Conservation (phyloP, 2,888 invertebrate genomes). For the Hemicrepidius hirtus region DNA sequence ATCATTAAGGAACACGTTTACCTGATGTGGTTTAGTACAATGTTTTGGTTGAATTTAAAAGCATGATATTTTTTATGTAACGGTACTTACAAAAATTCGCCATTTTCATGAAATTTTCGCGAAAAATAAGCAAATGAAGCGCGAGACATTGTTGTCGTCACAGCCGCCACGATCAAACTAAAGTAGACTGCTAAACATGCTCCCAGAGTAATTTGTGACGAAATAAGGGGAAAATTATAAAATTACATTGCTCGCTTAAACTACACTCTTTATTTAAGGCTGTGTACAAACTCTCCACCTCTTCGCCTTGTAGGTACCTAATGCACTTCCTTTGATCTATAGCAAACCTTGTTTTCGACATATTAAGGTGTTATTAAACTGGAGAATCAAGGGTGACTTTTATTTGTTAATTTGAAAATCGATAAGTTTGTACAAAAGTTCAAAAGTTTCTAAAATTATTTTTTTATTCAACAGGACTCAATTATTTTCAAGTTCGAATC, state of each 20-base stretch:
- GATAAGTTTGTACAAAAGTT: too few relatives aligned
- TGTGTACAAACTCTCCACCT: constrained; percentile 61
- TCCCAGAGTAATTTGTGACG: constrained; percentile 73
- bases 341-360: too few relatives aligned
- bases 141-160: constrained; percentile 66
- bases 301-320: not conserved
- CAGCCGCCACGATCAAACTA: constrained; percentile 70
- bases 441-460: too few relatives aligned
- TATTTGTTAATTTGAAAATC: too few relatives aligned
- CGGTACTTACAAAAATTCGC: constrained; percentile 37
- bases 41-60: too few relatives aligned
- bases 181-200: constrained; percentile 71
- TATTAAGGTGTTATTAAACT: too few relatives aligned
- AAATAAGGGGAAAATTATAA: constrained; percentile 74
- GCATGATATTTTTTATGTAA: too few relatives aligned
- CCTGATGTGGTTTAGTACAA: too few relatives aligned
- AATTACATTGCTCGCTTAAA: constrained; percentile 73
- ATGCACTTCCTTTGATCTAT: not conserved
- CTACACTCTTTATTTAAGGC: constrained; percentile 70
- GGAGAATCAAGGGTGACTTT: too few relatives aligned
- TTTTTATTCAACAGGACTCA: too few relatives aligned
- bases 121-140: constrained; percentile 52
- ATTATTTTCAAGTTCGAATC: too few relatives aligned
- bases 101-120: constrained; percentile 40
- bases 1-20: too few relatives aligned